A percentile compares a stretch with the other conserved stretches of the same genome.
These are phyloP conservation scores for Diorhabda carinulata DNA, from an alignment of 1,140 invertebrate species.

Conservation along the genomic window DNA sequence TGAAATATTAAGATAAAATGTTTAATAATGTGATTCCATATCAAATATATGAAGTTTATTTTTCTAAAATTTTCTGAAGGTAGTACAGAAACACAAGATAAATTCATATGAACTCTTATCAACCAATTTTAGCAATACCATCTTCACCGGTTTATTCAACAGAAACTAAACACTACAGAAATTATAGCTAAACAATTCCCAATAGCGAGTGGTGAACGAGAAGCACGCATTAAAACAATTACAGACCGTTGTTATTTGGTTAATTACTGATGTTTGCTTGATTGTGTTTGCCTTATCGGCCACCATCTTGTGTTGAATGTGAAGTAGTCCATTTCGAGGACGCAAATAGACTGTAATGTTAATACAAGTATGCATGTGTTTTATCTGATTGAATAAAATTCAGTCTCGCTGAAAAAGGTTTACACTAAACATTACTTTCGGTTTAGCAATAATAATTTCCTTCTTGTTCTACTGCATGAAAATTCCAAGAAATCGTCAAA, in stretches of 20 bases:
- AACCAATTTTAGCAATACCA: background rate
- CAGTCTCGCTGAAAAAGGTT: background rate
- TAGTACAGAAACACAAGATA: no score
- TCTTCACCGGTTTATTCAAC: slow-evolving; percentile 3
- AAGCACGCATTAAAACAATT: slow-evolving; percentile 39
- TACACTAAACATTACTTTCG: background rate
- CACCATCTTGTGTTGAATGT: slow-evolving; percentile 34
- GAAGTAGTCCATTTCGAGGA: slow-evolving; percentile 23
- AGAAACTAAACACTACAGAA: slow-evolving; percentile 23
- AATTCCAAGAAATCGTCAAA: no score
- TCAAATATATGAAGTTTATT: no score
- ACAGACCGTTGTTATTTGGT: slow-evolving; percentile 34
- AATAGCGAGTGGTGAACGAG: background rate
- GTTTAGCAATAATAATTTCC: no score
- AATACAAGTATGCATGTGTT: slow-evolving; percentile 22
- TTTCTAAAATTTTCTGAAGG: no score
- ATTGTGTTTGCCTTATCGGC: slow-evolving; percentile 33
- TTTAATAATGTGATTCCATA: no score
- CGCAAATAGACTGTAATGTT: slow-evolving; percentile 9
- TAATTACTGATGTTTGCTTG: slow-evolving; percentile 37
- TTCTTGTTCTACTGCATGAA: no score
- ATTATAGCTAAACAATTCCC: background rate
- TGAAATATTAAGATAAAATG: no score
- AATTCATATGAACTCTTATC: no score
- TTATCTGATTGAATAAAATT: slow-evolving; percentile 25